phyloP scores from a whole-genome alignment of 2,888 invertebrate species.

The Cantharis lateralis region DNA sequence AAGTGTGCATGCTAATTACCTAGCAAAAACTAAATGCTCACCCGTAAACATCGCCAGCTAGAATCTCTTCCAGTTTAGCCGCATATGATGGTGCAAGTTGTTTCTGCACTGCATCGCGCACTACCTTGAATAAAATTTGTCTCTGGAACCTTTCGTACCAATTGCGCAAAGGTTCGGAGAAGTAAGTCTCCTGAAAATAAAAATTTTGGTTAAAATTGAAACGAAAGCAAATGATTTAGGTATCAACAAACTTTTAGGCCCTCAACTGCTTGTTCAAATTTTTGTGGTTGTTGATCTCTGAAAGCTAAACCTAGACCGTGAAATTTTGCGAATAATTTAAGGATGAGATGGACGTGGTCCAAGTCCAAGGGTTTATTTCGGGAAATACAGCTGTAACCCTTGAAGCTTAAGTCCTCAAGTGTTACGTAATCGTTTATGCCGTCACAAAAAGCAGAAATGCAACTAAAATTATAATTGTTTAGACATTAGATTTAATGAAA shows the following conservation, averaged over 20 bases:
- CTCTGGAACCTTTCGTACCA: slow-evolving; percentile 64
- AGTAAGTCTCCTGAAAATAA: slow-evolving; percentile 61
- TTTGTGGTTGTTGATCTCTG: slow-evolving; percentile 51
- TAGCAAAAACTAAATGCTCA: slow-evolving; percentile 41
- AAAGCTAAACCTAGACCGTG: slow-evolving; percentile 57
- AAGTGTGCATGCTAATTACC: slow-evolving; percentile 20
- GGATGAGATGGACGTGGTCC: slow-evolving; percentile 45
- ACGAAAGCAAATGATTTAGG: background rate
- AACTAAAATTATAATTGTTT: slow-evolving; percentile 34
- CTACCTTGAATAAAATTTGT: slow-evolving; percentile 58
- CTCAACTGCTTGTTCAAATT: slow-evolving; percentile 44
- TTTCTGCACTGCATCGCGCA: slow-evolving; percentile 66
- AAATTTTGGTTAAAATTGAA: background rate
- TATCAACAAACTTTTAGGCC: slow-evolving; percentile 41
- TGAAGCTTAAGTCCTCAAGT: slow-evolving; percentile 51
- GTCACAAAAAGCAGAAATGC: slow-evolving; percentile 50
- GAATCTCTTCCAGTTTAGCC: slow-evolving; percentile 61
- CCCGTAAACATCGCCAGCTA: slow-evolving; percentile 59
- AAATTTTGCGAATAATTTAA: slow-evolving; percentile 54
- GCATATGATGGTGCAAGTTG: slow-evolving; percentile 67
- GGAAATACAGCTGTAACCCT: slow-evolving; percentile 48
- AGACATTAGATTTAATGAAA: too few relatives aligned
- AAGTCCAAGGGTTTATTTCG: slow-evolving; percentile 47
- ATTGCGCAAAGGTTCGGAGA: slow-evolving; percentile 57
- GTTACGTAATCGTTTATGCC: slow-evolving; percentile 55